Base-by-base conservation (phyloP, 1,140 invertebrate genomes). In the Dysdera silvatica region DNA sequence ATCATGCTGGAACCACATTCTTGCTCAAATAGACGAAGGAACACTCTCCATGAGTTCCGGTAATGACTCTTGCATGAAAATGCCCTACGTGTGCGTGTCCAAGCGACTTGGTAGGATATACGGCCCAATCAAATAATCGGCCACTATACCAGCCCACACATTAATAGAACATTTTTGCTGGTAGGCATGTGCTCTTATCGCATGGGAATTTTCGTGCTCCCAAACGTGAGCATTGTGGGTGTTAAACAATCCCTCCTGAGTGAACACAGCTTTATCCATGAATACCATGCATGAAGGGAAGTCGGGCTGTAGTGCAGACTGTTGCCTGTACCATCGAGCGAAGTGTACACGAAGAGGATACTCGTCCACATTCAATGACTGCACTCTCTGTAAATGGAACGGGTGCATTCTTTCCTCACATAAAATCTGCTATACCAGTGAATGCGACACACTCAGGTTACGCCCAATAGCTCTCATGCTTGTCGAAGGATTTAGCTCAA, bases 91-190 rank as follows among this genome's bases (percentile, higher is more conserved):
- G 2, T n/a, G 4, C 8, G 31, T 28, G 40, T 35, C 26, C 3
- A 64, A 31, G 16, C 28, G 18, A 24, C 31, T 4, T 45, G 55
- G 45, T 56, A 47, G 8, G 16, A 48, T 12, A 2, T 37, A 47
- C 16, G 56, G 56, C 8, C 43, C 31, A 45, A 48, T 47, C 20
- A 59, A 23, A 4, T 3, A 26, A 20, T 59, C 40, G n/a, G 16
- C 41, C 20, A 59, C 14, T 31, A 48, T 59, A 49, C 43, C 41
- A 33, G 57, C 26, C 43, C 43, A 59, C 2, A 59, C 16, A 35
- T 49, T 59, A n/a, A 48, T 7, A 14, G 2, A 5, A 23, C 4
- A 59, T 24, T 20, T 8, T n/a, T 48, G 26, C 31, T 59, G 1
- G 28, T 33, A n/a, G 23, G 31, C 33, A 54, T 35, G 51, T 10